Evolutionary conservation across 1,140 invertebrate species (phyloP), one percentile per base, ranked within the genome.

Genomic region (Meloidogyne chitwoodi): DNA sequence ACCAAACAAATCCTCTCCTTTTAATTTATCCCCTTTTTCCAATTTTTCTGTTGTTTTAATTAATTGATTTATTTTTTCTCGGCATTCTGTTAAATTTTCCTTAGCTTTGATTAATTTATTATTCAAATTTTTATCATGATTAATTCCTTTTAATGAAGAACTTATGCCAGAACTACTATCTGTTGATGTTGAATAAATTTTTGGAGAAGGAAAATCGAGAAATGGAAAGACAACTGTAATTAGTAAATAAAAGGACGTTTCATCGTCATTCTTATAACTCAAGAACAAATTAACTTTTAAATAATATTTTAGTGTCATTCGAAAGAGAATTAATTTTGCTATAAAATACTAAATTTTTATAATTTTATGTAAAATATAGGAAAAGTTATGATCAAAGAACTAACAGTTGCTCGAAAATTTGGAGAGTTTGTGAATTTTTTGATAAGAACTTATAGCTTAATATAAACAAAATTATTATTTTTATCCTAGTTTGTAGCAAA

Each of bases 91-190:
- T 38, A 73, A 31, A 16, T 26, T 12, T 8, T 38, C 56, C 2
- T 29, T 12, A 63, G 26, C 71, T 64, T 38, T 27, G 16, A 26
- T 22, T 38, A 64, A 19, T 31, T 62, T 72, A 48, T 44, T 41
- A 44, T 68, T 68, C 1, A 38, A n/a, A 26, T 26, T 22, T 24
- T 34, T 16, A 10, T 73, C 44, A 41, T 61, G 26, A 64, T 24
- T 61, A n/a, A 63, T 62, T 26, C 24, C 71, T 73, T 34, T 63
- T 34, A 73, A 26, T 63, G 71, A 22, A 12, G 56, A 63, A 34
- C 19, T 61, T 22, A 73, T 73, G 3, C 71, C 71, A 26, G 71
- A 73, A 63, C 71, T 73, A 24, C 71, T 73, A 31, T 24, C 71
- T 14, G 24, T 26, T 73, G 41, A 63, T 34, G 56, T 65, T n/a